Evolutionary conservation across 35 echinoderm and acorn worm genomes (phyloP).

Genomic region (Ophioderma brevispina): DNA sequence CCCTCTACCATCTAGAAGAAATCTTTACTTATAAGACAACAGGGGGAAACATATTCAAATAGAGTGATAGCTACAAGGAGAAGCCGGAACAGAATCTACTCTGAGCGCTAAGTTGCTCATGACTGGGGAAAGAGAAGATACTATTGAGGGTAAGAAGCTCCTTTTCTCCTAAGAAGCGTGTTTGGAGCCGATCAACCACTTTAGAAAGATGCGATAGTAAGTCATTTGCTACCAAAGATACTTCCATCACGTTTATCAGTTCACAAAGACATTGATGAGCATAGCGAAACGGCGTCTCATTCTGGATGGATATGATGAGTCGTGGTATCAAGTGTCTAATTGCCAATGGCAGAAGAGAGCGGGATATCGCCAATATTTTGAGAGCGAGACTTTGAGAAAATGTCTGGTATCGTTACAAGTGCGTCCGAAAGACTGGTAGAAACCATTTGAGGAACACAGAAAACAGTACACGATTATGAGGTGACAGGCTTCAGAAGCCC

Average conservation of each 20-base stretch:
- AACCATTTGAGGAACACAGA: constrained; percentile 26
- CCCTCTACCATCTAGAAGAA: constrained; percentile 13
- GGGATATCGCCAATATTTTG: constrained; percentile 45
- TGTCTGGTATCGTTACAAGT: constrained; percentile 44
- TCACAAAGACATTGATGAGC: constrained; percentile 13
- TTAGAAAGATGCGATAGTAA: constrained; percentile 38
- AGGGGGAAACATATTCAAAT: neutral
- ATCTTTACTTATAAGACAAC: constrained; percentile 15
- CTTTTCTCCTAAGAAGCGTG: constrained; percentile 39
- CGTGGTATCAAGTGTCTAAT: constrained; percentile 39
- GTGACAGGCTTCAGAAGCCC: constrained; percentile 14
- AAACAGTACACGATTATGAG: constrained; percentile 29
- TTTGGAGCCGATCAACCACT: constrained; percentile 21
- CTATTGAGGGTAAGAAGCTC: neutral
- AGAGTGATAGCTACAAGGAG: constrained; percentile 26
- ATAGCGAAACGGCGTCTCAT: constrained; percentile 35
- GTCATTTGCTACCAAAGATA: constrained; percentile 33
- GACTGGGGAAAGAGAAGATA: constrained; percentile 40
- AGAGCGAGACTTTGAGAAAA: neutral
- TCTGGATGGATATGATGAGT: constrained; percentile 62
- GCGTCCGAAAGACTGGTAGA: constrained; percentile 42
- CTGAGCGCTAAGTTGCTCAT: constrained; percentile 20
- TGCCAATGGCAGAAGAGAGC: neutral
- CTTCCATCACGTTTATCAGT: neutral
- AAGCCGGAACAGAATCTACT: constrained; percentile 53